Evolutionary conservation across 1,140 invertebrate genomes (phyloP).

Genomic region (Habropoda laboriosa): DNA sequence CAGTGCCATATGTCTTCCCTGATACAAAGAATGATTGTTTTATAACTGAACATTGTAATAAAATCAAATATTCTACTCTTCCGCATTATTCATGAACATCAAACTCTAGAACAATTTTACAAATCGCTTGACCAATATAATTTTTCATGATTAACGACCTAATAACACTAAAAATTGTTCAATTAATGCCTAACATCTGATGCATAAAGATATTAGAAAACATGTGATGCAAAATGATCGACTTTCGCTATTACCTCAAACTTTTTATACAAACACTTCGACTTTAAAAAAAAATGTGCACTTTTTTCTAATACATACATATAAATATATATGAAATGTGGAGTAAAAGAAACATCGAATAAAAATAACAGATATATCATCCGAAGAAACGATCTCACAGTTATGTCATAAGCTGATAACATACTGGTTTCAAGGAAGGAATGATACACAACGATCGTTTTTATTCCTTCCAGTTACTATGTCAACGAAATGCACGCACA

Average conservation of each 20-base stretch:
- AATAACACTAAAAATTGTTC: neutral
- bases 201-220: neutral
- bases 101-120: neutral
- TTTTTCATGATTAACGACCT: neutral
- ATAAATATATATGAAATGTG: neutral
- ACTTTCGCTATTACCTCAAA: conserved; percentile 14
- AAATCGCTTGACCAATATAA: neutral
- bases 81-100: neutral
- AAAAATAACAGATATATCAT: neutral
- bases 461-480: neutral
- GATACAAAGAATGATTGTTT: neutral
- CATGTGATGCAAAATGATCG: conserved; percentile 2
- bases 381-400: neutral
- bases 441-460: neutral
- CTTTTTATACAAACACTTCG: neutral
- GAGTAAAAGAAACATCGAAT: neutral
- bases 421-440: neutral
- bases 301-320: neutral
- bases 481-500: conserved; percentile 11
- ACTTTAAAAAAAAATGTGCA: neutral
- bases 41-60: conserved; percentile 11
- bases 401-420: conserved; percentile 29
- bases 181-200: neutral
- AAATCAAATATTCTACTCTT: neutral
- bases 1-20: conserved; percentile 25